phyloP scores from a whole-genome alignment of 2,113 vertebrate genomes.

The Typhlomys cinereus region DNA sequence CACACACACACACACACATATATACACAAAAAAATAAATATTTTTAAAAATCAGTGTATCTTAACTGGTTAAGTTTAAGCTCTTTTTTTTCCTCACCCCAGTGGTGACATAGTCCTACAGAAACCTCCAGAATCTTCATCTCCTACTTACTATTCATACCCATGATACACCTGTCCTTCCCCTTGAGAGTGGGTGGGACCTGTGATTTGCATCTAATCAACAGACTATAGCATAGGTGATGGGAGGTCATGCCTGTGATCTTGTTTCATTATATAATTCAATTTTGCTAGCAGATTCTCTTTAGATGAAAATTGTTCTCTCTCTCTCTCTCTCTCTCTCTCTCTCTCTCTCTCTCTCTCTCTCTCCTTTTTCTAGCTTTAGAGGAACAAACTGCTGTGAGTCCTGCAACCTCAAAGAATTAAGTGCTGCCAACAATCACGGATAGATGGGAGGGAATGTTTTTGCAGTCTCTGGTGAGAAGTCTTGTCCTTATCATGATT shows the following conservation, averaged over 20 bases:
- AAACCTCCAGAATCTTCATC: background rate
- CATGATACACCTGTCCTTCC: background rate
- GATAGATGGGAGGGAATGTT: background rate
- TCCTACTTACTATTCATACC: background rate
- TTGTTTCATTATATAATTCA: background rate
- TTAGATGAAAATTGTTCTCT: background rate
- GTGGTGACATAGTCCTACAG: background rate
- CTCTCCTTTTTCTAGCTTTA: background rate
- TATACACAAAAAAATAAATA: too few species aligned
- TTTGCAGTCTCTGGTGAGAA: background rate
- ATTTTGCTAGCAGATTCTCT: background rate
- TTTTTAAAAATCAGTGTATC: constrained; percentile 11
- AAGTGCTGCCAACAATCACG: background rate
- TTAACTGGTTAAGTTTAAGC: background rate
- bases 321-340: background rate
- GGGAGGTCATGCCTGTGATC: background rate
- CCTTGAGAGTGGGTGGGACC: background rate
- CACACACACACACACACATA: too few species aligned
- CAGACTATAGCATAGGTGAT: background rate
- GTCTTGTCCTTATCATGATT: background rate
- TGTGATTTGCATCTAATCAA: background rate
- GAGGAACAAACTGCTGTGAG: background rate
- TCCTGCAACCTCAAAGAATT: background rate
- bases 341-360: background rate
- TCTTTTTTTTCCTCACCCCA: background rate